Evolutionary conservation across 2,888 invertebrate species (phyloP).

Genomic region (Gisinianus flammeolus): DNA sequence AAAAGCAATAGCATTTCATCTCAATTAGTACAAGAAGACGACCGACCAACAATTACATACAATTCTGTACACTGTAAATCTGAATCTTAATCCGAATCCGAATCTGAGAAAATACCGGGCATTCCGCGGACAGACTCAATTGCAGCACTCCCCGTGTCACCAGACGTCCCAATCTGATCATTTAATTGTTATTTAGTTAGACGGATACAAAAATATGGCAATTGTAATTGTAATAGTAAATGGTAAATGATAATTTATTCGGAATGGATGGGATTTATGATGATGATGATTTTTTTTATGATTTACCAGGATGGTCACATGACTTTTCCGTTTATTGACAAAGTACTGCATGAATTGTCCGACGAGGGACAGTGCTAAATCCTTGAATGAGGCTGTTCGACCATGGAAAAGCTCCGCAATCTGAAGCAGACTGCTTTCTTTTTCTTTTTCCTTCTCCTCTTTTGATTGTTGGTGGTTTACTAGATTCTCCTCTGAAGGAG

Average conservation of each 20-base stretch:
- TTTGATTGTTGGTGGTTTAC: not conserved
- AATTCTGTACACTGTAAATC: too few species aligned
- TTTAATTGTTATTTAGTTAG: too few species aligned
- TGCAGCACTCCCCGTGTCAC: conserved; percentile 65
- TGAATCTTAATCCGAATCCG: too few species aligned
- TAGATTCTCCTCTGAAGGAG: not conserved
- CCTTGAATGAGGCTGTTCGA: conserved; percentile 64
- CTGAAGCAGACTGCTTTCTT: conserved; percentile 57
- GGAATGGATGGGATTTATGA: not conserved
- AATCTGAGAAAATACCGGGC: too few species aligned
- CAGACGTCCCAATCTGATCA: conserved; percentile 62
- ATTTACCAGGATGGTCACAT: conserved; percentile 61
- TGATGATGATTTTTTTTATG: too few species aligned
- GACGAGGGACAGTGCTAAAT: conserved; percentile 62
- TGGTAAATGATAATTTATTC: too few species aligned
- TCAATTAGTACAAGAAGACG: too few species aligned
- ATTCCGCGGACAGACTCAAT: conserved; percentile 63
- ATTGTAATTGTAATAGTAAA: too few species aligned
- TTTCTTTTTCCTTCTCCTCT: conserved; percentile 39
- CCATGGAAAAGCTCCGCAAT: conserved; percentile 65
- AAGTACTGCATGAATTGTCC: conserved; percentile 63
- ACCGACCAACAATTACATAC: too few species aligned
- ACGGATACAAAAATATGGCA: too few species aligned
- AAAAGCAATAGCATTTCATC: too few species aligned
- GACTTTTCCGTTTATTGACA: conserved; percentile 60